These are phyloP conservation scores for Parapristionchus giblindavisi DNA, from an alignment of 2,888 invertebrate genomes.

Conservation along the genomic window DNA sequence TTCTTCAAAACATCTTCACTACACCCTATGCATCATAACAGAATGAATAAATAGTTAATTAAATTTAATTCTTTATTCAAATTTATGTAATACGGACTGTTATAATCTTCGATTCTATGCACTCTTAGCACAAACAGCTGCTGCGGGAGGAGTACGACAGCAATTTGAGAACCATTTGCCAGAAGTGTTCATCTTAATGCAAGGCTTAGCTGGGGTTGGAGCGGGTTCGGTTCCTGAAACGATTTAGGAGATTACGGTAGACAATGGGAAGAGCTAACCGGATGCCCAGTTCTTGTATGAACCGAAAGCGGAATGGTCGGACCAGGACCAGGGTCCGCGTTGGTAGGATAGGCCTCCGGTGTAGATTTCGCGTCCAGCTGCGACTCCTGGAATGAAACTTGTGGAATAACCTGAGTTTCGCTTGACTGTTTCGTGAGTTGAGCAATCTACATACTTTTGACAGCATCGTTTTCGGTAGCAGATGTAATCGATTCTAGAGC, in stretches of 20 bases:
- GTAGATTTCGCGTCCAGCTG: conserved; percentile 26
- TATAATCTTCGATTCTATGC: too few relatives aligned
- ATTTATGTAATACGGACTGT: too few relatives aligned
- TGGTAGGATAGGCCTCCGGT: conserved; percentile 19
- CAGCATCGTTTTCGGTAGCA: conserved; percentile 21
- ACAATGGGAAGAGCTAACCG: neutral
- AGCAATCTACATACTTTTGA: conserved; percentile 8
- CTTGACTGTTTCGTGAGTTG: too few relatives aligned
- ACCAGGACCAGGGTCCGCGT: conserved; percentile 20
- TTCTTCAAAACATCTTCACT: too few relatives aligned
- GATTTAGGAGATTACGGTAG: neutral
- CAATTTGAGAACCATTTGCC: conserved; percentile 19
- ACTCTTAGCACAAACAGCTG: conserved; percentile 16
- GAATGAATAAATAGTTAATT: too few relatives aligned
- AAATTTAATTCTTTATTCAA: too few relatives aligned
- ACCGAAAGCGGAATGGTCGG: conserved; percentile 6
- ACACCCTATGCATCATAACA: too few relatives aligned
- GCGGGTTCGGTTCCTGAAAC: conserved; percentile 15
- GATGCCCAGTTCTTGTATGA: conserved; percentile 16
- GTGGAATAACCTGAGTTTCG: too few relatives aligned
- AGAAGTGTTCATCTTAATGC: conserved; percentile 29
- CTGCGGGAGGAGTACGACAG: conserved; percentile 24
- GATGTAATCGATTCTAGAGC: conserved; percentile 20
- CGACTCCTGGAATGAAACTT: conserved; percentile 16
- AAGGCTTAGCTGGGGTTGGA: conserved; percentile 8